Evolutionary conservation across 30 jellyfish, hydroid and myxozoan species (phyloP), one percentile per base, ranked within the genome.

Genomic region (Aurelia sp.): DNA sequence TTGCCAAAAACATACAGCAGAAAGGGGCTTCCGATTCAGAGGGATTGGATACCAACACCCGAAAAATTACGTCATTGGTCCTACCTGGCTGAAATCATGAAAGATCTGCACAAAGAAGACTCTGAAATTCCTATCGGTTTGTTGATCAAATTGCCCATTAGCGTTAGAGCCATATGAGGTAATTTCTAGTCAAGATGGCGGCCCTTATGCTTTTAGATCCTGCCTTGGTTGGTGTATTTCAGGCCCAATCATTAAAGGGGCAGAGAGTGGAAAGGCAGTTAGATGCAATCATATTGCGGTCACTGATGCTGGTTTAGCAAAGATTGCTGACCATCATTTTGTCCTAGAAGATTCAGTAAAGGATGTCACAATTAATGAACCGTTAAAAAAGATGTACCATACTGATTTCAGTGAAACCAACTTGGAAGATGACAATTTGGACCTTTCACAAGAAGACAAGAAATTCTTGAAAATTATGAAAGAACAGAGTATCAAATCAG

Each of bases 131-230:
- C 78, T 52, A 58, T 58, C 13, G 83, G 67, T 37, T 27, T 76
- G 57, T 53, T 76, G 57, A 76, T 76, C 60, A 21, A 16, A 79
- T 79, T 23, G 84, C 68, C 71, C 71, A 48, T 20, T n/a, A 78
- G 88, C 85, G 41, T 31, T 60, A n/a, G 85, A 60, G 17, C 85
- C 85, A 18, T 40, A 37, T 19, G 71, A 76, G 16, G 65, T 52
- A 31, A 76, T 76, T 21, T 27, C 79, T 11, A 52, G 82, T 58
- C 79, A 21, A 52, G 33, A 76, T 27, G 80, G 58, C 12, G 78
- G 80, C 55, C 87, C 79, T 33, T 76, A 52, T 35, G 87, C 87
- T 55, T 76, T 51, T 63, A 58, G 37, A 41, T 30, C 62, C 79
- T 30, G 57, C 18, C 37, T 76, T 55, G 84, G 87, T 19, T 72